Conservation (phyloP, 2,888 invertebrate genomes). For the Tenthredo scrophulariae region DNA sequence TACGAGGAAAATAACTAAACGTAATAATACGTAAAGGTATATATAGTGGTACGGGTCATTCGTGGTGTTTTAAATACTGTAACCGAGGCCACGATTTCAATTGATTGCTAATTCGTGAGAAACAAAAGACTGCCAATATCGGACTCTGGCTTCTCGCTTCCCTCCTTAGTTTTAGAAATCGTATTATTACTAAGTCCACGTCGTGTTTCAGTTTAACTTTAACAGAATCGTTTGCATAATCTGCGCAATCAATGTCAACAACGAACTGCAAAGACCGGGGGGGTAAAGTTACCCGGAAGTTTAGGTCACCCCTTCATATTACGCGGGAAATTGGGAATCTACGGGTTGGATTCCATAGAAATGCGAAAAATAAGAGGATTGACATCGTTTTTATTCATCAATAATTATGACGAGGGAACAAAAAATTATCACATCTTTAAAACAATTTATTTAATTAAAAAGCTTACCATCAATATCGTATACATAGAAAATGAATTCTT, state of each 20-base stretch:
- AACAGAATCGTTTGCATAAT: neutral
- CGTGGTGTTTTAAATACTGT: slow-evolving; percentile 27
- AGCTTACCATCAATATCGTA: neutral
- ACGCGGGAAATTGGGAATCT: neutral
- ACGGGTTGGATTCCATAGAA: neutral
- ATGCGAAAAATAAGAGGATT: neutral
- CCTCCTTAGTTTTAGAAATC: neutral
- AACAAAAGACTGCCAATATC: slow-evolving; percentile 1
- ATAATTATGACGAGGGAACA: neutral
- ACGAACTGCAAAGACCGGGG: neutral
- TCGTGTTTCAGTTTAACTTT: neutral
- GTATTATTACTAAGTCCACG: neutral
- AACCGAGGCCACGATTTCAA: slow-evolving; percentile 28
- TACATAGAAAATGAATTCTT: neutral
- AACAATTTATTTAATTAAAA: neutral
- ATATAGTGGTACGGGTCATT: neutral
- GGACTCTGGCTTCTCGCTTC: neutral
- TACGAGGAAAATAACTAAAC: neutral
- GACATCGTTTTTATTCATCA: neutral
- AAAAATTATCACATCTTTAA: neutral
- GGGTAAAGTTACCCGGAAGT: slow-evolving; percentile 1
- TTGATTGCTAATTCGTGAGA: slow-evolving; percentile 49
- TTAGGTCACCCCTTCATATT: neutral
- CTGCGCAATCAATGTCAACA: neutral
- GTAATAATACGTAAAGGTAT: neutral